A percentile compares a stretch with the other conserved stretches of the same genome.
These are phyloP conservation scores for Indri indri DNA, from an alignment of 2,113 vertebrate species.

Conservation along the genomic window DNA sequence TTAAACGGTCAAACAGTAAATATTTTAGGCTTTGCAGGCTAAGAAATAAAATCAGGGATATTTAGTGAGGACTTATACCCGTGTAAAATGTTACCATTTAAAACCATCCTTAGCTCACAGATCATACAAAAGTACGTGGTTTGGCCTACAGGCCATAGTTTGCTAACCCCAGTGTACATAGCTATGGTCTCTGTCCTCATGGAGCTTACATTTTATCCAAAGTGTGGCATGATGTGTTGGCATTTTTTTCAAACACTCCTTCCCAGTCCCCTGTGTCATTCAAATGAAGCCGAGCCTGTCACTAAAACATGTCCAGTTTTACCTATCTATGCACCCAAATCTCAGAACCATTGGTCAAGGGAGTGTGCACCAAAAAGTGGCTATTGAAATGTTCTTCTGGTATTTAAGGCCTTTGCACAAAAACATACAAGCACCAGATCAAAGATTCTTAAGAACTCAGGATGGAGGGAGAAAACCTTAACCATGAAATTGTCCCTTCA, in stretches of 20 bases:
- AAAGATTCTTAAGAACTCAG: background rate
- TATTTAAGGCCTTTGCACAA: background rate
- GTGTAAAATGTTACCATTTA: background rate
- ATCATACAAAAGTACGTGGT: background rate
- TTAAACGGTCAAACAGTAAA: background rate
- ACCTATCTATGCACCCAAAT: background rate
- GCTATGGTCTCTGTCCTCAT: background rate
- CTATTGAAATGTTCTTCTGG: background rate
- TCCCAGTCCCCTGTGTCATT: background rate
- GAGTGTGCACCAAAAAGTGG: background rate
- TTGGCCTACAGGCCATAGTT: background rate
- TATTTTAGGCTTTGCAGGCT: background rate
- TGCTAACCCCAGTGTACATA: background rate
- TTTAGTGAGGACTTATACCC: background rate
- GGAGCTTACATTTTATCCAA: background rate
- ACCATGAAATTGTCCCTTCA: background rate
- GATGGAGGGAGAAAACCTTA: background rate
- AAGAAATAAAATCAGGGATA: background rate
- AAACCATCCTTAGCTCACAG: background rate
- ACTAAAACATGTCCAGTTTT: background rate
- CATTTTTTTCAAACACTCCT: background rate
- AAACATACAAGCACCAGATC: background rate
- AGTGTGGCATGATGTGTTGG: background rate
- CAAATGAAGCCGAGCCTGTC: background rate
- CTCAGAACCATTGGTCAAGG: background rate